Evolutionary conservation across 2,888 invertebrate species (phyloP).

Genomic region (Drosophila anceps): DNA sequence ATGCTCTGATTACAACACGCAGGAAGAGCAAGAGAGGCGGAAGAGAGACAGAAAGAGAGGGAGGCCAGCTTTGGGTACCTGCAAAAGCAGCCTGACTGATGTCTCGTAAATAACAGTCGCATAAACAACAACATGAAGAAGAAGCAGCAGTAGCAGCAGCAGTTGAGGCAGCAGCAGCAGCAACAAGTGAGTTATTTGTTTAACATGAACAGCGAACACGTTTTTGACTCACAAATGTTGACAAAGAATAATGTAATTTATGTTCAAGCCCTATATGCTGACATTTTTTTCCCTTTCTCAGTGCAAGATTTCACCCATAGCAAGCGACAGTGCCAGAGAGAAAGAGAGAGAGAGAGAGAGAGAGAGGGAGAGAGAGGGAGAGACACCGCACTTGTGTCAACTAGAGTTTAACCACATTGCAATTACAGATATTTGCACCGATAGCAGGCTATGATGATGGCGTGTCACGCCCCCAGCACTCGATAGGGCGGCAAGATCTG

Average conservation of each 20-base stretch:
- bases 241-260: conserved; percentile 81
- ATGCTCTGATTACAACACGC: conserved; percentile 84
- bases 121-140: conserved; percentile 48
- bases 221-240: conserved; percentile 81
- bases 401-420: conserved; percentile 29
- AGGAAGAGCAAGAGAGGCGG: conserved; percentile 15
- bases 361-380: background rate
- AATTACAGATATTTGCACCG: conserved; percentile 48
- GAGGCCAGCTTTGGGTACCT: conserved; percentile 16
- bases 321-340: background rate
- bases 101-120: conserved; percentile 77
- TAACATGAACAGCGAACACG: conserved; percentile 79
- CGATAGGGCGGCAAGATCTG: conserved; percentile 39
- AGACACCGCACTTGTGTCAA: conserved; percentile 11
- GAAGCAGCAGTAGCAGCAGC: conserved; percentile 23
- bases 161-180: conserved; percentile 6
- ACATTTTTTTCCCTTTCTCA: conserved; percentile 45
- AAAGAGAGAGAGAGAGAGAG: background rate
- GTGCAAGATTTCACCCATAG: conserved; percentile 45
- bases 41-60: fast-evolving
- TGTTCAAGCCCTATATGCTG: conserved; percentile 53
- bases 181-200: conserved; percentile 77
- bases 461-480: conserved; percentile 7
- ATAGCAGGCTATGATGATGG: conserved; percentile 11
- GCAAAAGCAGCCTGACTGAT: conserved; percentile 64